Base-by-base conservation (phyloP, 2,888 invertebrate genomes). In the Strigamia transsilvanica region DNA sequence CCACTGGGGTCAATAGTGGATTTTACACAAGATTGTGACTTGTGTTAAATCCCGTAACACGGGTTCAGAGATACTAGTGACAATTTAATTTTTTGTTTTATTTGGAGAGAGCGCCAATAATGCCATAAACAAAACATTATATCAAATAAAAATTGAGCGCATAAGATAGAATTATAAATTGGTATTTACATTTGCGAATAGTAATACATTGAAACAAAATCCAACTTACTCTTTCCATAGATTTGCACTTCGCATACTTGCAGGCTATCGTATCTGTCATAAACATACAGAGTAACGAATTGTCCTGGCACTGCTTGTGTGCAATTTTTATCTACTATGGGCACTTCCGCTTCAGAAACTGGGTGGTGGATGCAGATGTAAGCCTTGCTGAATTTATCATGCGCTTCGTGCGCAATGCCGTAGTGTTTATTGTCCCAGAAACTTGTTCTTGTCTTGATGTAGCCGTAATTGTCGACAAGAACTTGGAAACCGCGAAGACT, bases 241-340 rank as follows among this genome's bases (percentile, higher is more conserved):
- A 86, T 84, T 82, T 85, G 85, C 15, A 86, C 84, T 82, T 86
- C 86, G 66, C 85, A 86, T 15, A 86, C 80, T 77, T 85, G 84
- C 7, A 86, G 78, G n/a, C 84, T 84, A 46, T 86, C 86, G 80
- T 84, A 84, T 79, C 86, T 82, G 79, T 85, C 85, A 79, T 83
- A 85, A 73, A 86, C 83, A 79, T 85, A 85, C 9, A 86, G 38
- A 2, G 85, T 86, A 51, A 86, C 84, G 80, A 83, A 86, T 51
- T 86, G 85, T 9, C 86, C 86, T 10, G 84, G 82, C 18, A 86
- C 84, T 1, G 85, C 85, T 81, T 86, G 86, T 7, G 84, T 84
- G 81, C 86, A 86, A 78, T 84, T 85, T 66, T 84, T 83, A 41
- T 84, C 83, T 10, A 85, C 77, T 0, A 83, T 73, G 9, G 82